Evolutionary conservation across 2,113 vertebrate species (phyloP).

Genomic region (Furnarius figulus): DNA sequence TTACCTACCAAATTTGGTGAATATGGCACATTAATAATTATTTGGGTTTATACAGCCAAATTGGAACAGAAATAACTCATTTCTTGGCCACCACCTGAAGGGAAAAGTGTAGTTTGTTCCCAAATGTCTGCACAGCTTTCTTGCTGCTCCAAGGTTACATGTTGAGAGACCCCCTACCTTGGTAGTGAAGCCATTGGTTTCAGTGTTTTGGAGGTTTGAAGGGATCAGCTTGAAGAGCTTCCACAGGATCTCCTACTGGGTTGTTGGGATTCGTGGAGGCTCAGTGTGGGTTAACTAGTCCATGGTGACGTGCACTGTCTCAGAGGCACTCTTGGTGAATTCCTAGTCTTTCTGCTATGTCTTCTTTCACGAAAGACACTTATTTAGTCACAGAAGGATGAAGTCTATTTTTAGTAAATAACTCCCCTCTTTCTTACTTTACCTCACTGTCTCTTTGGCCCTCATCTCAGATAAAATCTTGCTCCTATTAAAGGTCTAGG

Average conservation of each 20-base stretch:
- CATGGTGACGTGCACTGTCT: fast-evolving
- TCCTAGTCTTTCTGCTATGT: not conserved
- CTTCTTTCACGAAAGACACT: not conserved
- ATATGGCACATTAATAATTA: not conserved
- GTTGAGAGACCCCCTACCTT: not conserved
- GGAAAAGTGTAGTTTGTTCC: not conserved
- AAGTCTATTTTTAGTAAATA: conserved; percentile 2
- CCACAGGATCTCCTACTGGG: not conserved
- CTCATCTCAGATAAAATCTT: not conserved
- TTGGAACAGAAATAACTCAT: not conserved
- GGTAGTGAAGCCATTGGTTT: not conserved
- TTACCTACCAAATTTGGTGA: not conserved
- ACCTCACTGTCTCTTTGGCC: not conserved
- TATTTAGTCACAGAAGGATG: not conserved
- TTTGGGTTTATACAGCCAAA: not conserved
- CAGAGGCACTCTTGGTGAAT: not conserved
- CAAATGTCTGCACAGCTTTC: not conserved
- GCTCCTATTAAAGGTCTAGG: not conserved
- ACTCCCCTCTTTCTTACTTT: not conserved
- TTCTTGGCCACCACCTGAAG: not conserved
- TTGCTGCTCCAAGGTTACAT: not conserved
- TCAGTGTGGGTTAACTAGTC: not conserved
- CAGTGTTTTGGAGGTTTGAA: not conserved
- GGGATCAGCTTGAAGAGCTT: not conserved
- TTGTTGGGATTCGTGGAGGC: not conserved